Base-by-base conservation (phyloP, 2,888 invertebrate genomes). In the Ormia ochracea region DNA sequence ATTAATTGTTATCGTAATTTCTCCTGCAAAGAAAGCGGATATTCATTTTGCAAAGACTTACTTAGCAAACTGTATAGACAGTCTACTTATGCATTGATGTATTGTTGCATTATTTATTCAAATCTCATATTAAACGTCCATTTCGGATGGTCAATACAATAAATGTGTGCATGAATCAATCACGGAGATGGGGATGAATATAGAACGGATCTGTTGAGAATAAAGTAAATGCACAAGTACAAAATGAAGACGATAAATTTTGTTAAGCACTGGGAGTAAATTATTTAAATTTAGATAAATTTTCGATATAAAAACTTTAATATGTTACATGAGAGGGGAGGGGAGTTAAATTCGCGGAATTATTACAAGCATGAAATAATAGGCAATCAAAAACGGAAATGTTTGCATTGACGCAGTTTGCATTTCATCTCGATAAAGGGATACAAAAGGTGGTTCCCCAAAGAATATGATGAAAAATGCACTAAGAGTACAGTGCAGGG, bases 141-240 rank as follows among this genome's bases (percentile, higher is more conserved):
- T 75, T 52, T 68, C 33, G 14, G 61, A 31, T 45, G 61, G 69
- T 48, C 76, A 68, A 75, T 69, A 69, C 69, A 69, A 76, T 76
- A 69, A 76, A 76, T 69, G 69, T 50, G 6, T 23, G 9, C 54
- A 76, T 76, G 68, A 75, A 76, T 76, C 74, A 75, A 75, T 75
- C 69, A 76, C 61, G 1, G n/a, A 45, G 63, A 54, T 63, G 1
- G n/a, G 38, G 63, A 54, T 48, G 48, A 45, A 61, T 43, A 12
- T 43, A 43, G 52, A 68, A 43, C 58, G 59, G 50, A 41, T 59
- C 74, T 50, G 41, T 66, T 50, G 74, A 58, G 66, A 74, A 74
- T 74, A 66, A 7, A 58, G n/a, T 21, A 10, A 41, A 7, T 33
- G 17, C 14, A 21, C 23, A 59, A 17, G 14, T 6, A 28, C 23